These are phyloP conservation scores for Tetragonula carbonaria DNA, from an alignment of 2,888 invertebrate species.

Conservation along the genomic window DNA sequence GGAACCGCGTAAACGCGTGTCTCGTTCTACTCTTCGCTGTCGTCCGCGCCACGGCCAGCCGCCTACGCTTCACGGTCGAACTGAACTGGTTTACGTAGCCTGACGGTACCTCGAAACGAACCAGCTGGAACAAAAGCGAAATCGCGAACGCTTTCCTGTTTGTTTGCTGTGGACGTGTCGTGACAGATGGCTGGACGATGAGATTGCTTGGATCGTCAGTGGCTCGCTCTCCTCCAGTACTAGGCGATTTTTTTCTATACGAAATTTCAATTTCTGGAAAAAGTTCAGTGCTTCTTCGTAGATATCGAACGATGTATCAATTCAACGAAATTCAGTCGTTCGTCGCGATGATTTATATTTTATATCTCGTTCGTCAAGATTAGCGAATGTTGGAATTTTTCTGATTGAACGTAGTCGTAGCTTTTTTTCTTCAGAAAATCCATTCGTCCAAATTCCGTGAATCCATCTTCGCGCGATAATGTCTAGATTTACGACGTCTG, in stretches of 20 bases:
- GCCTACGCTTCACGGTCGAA: conserved; percentile 51
- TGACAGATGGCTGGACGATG: conserved; percentile 11
- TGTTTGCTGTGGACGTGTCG: background rate
- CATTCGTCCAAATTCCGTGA: background rate
- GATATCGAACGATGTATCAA: background rate
- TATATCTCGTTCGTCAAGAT: background rate
- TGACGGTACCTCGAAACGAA: conserved; percentile 31
- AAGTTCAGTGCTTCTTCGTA: background rate
- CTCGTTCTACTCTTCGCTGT: conserved; percentile 8
- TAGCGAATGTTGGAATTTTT: background rate
- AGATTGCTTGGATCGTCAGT: background rate
- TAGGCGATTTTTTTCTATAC: background rate
- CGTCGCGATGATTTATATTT: background rate
- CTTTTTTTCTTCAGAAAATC: background rate
- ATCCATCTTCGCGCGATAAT: background rate
- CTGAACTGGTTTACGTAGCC: conserved; percentile 55
- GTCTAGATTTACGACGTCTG: background rate
- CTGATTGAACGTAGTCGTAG: background rate
- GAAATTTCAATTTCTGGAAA: background rate
- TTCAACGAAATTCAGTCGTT: background rate
- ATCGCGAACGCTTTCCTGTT: conserved; percentile 13
- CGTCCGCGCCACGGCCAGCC: conserved; percentile 24
- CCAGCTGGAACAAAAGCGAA: conserved; percentile 43
- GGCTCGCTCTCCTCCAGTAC: background rate
- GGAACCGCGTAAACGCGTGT: conserved; percentile 39